A percentile compares a stretch with the other conserved stretches of the same genome.
Conservation (phyloP, 2,888 invertebrate genomes). For the Ryuthela nishihirai region DNA sequence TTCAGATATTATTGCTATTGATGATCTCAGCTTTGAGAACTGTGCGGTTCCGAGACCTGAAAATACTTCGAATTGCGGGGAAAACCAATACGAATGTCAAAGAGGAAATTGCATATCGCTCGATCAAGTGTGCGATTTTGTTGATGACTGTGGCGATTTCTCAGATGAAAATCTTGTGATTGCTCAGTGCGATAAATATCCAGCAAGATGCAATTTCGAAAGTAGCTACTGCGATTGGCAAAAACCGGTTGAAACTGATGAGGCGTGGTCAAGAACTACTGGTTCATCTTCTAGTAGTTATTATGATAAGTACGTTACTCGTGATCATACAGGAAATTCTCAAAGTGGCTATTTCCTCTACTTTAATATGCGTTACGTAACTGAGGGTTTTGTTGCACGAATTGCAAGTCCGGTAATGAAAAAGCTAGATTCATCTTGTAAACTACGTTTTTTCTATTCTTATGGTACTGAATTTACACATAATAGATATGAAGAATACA, state of each 20-base stretch:
- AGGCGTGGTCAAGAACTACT: background rate
- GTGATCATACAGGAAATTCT: slow-evolving; percentile 36
- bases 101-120: slow-evolving; percentile 29
- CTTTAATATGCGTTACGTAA: background rate
- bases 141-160: slow-evolving; percentile 37
- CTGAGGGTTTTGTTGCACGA: slow-evolving; percentile 13
- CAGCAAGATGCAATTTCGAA: slow-evolving; percentile 36
- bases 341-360: slow-evolving; percentile 20
- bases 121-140: slow-evolving; percentile 28
- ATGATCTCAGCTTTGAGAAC: slow-evolving; percentile 31
- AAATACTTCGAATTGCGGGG: slow-evolving; percentile 3
- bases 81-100: slow-evolving; percentile 19
- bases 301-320: background rate
- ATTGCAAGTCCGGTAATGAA: slow-evolving; percentile 28
- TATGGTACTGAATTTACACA: slow-evolving; percentile 18
- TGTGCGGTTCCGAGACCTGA: slow-evolving; percentile 21
- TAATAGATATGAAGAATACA: slow-evolving; percentile 22
- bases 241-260: slow-evolving; percentile 6
- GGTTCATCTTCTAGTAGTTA: background rate
- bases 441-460: slow-evolving; percentile 33
- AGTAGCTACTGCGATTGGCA: slow-evolving; percentile 26
- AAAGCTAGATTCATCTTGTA: slow-evolving; percentile 8
- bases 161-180: slow-evolving; percentile 26
- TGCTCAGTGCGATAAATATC: slow-evolving; percentile 23
- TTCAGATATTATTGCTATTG: slow-evolving; percentile 25